Conservation (phyloP, 1,140 invertebrate genomes). For the Achroia grisella region DNA sequence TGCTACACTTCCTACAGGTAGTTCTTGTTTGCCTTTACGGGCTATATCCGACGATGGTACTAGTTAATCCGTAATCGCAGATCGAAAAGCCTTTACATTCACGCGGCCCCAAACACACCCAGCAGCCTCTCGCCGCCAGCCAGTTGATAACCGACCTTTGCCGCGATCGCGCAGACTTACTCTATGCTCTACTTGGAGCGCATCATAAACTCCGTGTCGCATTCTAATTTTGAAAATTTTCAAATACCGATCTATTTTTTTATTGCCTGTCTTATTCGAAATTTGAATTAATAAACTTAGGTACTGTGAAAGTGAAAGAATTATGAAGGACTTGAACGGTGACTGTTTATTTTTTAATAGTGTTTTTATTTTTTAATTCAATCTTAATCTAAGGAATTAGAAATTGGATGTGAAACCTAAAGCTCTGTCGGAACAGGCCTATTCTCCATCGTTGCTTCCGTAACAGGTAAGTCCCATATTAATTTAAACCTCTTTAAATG, state of each 20-base stretch:
- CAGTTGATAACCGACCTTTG: conserved; percentile 59
- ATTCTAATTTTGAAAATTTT: conserved; percentile 10
- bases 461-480: conserved; percentile 45
- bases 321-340: conserved; percentile 9
- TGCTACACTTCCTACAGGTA: conserved; percentile 7
- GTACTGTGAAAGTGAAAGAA: background rate
- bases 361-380: conserved; percentile 19
- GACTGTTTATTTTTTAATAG: conserved; percentile 18
- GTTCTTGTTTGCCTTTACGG: conserved; percentile 17
- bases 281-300: background rate
- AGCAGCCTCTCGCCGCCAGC: conserved; percentile 34
- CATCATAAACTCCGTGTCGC: conserved; percentile 5
- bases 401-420: conserved; percentile 51
- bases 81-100: conserved; percentile 20
- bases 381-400: conserved; percentile 16
- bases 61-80: conserved; percentile 3
- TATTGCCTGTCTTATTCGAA: background rate
- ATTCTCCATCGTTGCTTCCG: conserved; percentile 40
- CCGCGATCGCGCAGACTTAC: conserved; percentile 26
- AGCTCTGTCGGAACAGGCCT: conserved; percentile 40
- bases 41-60: conserved; percentile 6
- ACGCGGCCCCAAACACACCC: conserved; percentile 22
- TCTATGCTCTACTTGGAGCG: conserved; percentile 6
- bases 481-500: background rate
- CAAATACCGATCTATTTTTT: background rate